Evolutionary conservation across 2,888 invertebrate species (phyloP).

Genomic region (Diarsia rubi): DNA sequence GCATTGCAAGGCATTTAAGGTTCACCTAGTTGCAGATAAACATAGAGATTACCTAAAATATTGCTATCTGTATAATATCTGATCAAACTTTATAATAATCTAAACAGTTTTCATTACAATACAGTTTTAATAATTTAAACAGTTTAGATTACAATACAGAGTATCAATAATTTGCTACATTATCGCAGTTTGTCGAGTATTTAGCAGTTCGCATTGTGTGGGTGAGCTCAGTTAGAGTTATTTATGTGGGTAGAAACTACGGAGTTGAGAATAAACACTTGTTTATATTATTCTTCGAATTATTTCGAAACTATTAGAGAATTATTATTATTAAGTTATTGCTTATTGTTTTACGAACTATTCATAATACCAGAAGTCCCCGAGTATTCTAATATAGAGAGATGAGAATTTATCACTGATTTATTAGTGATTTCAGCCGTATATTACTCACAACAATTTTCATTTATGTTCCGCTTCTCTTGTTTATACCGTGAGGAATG

Average conservation of each 20-base stretch:
- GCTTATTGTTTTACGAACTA: neutral
- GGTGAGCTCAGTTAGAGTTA: conserved; percentile 17
- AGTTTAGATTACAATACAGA: conserved; percentile 2
- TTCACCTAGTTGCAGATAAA: too few relatives aligned
- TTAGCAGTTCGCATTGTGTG: conserved; percentile 23
- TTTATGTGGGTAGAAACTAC: conserved; percentile 27
- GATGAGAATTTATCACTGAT: neutral
- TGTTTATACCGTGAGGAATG: too few relatives aligned
- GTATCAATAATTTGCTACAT: conserved; percentile 8
- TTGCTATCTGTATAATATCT: neutral
- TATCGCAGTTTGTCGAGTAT: conserved; percentile 31
- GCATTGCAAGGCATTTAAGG: too few relatives aligned
- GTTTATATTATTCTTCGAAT: conserved; percentile 29
- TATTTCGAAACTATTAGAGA: conserved; percentile 9
- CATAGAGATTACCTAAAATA: neutral
- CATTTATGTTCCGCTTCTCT: too few relatives aligned
- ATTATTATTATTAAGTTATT: neutral
- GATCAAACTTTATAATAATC: neutral
- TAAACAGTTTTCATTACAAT: conserved; percentile 5
- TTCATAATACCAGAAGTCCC: neutral
- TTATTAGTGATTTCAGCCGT: neutral
- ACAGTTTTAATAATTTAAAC: conserved; percentile 11
- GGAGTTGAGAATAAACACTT: conserved; percentile 19
- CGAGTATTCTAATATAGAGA: neutral
- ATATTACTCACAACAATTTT: neutral